A percentile compares a stretch with the other conserved stretches of the same genome.
Evolutionary conservation across 2,888 invertebrate species (phyloP).

Genomic region (Pocota personata): DNA sequence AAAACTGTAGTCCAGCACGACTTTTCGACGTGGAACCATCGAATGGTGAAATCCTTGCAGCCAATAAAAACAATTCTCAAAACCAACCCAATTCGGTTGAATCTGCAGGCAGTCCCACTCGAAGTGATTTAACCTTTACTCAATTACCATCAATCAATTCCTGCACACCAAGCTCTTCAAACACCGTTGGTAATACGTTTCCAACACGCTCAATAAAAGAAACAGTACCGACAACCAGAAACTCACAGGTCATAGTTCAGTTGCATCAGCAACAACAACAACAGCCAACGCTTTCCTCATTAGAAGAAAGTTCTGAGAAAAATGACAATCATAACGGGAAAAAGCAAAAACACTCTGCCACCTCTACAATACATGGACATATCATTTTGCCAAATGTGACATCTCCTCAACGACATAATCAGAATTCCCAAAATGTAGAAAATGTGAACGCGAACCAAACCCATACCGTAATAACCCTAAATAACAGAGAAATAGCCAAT

Average conservation of each 20-base stretch:
- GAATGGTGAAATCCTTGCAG: constrained; percentile 40
- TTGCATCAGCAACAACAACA: constrained; percentile 51
- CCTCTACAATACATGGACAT: constrained; percentile 65
- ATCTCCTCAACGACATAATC: constrained; percentile 47
- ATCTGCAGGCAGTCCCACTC: constrained; percentile 76
- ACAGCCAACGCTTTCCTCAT: constrained; percentile 4
- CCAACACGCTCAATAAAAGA: constrained; percentile 41
- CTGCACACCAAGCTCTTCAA: constrained; percentile 59
- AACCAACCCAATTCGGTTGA: constrained; percentile 39
- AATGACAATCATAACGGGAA: constrained; percentile 66
- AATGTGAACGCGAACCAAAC: constrained; percentile 68
- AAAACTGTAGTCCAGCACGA: constrained; percentile 74
- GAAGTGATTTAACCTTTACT: constrained; percentile 55
- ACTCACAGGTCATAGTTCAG: constrained; percentile 52
- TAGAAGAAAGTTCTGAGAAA: constrained; percentile 48
- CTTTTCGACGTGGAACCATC: constrained; percentile 40
- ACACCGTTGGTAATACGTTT: not conserved
- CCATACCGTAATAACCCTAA: constrained; percentile 18
- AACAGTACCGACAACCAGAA: constrained; percentile 47
- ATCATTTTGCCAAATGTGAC: constrained; percentile 49
- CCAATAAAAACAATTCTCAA: constrained; percentile 44
- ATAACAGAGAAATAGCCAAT: constrained; percentile 37
- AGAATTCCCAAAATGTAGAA: constrained; percentile 65
- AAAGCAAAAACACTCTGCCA: constrained; percentile 61
- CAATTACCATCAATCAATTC: constrained; percentile 49